Base-by-base conservation (phyloP, 2,888 invertebrate species). In the Bembecia ichneumoniformis region DNA sequence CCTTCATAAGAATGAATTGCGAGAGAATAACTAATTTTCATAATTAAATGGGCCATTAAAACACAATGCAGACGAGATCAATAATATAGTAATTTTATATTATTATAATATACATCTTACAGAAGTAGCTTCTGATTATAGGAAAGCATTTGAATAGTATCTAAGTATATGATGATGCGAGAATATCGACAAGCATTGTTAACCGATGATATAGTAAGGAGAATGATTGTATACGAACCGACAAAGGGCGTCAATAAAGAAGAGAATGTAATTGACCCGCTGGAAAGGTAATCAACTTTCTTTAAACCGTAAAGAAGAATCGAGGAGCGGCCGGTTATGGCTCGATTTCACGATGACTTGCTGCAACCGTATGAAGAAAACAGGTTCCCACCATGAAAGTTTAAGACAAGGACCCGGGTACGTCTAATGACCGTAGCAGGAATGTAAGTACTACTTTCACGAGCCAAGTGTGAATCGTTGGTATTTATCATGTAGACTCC, bases 301-400 rank as follows among this genome's bases (percentile, higher is more conserved):
- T 66, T 76, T 58, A 62, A 60, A 15, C 15, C 15, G 17, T 44
- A 44, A 11, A 65, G 68, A 66, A 64, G 66, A 63, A 55, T 55
- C 51, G 63, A 62, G 71, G 68, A 69, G 69, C 56, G 67, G 65
- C 66, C 57, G 47, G 63, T 62, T 70, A 73, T 57, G 70, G 74
- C 66, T 72, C 74, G 80, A 79, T 84, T 82, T 83, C 83, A 73
- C 81, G 74, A 75, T 78, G 79, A 77, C 78, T 77, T 62, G 77
- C 66, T 63, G 16, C 44, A 58, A 59, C 55, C 54, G 43, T 58
- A 55, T 51, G 46, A 60, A 65, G 49, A 53, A 64, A 77, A 75
- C 77, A 66, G 69, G 78, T 78, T 77, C 64, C 60, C 60, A 54
- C 58, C 66, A 68, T 68, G 73, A 72, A 72, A 69, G 67, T 64